Base-by-base conservation (phyloP, 2,888 invertebrate genomes). In the Euplexia lucipara region DNA sequence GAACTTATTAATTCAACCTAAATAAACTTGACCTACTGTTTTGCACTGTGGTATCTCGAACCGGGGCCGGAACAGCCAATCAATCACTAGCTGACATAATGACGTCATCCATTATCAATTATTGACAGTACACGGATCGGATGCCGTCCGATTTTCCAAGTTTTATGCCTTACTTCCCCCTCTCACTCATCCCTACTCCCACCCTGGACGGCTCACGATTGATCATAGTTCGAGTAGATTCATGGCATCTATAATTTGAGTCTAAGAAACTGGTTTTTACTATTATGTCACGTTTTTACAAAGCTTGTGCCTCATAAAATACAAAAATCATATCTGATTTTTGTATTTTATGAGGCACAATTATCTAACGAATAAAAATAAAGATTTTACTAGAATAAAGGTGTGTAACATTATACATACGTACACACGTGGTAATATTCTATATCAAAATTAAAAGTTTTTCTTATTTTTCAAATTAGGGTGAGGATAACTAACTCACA, bases 21-120 rank as follows among this genome's bases (percentile, higher is more conserved):
- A 34, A 65, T 58, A 70, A 76, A 70, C 47, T 75, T 78, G 78
- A 66, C 63, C 56, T 70, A 70, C 76, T 76, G 71, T 66, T 66
- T 59, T 68, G 58, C 49, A 71, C 72, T 64, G 60, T 65, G 62
- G 57, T 69, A 75, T 67, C 72, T 69, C 65, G 69, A 49, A 71
- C 53, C 73, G 74, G 70, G 69, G 64, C 84, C 87, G 88, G 89
- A 89, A 86, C 86, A 85, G 79, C 90, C 90, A 92, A 95, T 95
- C 94, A 92, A 94, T 95, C 95, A 94, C 90, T 26, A 78, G 78
- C 88, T 90, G 92, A 92, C 92, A 89, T 92, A 91, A 93, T 94
- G 92, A 92, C 93, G 93, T 93, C 94, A 94, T 94, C 94, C 93
- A 94, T 94, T 94, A 94, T 93, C 94, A 94, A 95, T 95, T 94